Evolutionary conservation across 2,113 vertebrate genomes (phyloP).

Genomic region (Lamprologus lemairii): DNA sequence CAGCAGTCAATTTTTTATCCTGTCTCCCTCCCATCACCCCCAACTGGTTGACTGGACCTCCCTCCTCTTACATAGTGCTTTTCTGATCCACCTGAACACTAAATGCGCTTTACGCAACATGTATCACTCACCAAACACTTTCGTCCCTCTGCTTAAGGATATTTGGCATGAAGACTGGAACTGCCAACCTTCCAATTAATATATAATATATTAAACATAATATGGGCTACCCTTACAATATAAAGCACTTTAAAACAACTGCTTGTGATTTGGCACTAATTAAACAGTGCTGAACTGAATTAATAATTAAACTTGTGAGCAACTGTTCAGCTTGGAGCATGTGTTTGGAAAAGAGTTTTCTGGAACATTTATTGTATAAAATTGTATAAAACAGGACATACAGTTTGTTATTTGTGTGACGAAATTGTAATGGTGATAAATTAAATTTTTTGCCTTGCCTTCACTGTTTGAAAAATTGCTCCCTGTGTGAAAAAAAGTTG

Average conservation of each 20-base stretch:
- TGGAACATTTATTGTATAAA: not conserved
- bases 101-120: not conserved
- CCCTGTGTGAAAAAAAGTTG: not conserved
- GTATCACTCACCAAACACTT: not conserved
- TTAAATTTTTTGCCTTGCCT: not conserved
- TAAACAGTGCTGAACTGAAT: fast-evolving
- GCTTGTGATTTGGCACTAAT: not conserved
- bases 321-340: not conserved
- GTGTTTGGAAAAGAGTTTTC: not conserved
- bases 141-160: fast-evolving
- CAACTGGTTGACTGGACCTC: not conserved
- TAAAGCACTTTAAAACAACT: not conserved
- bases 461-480: slow-evolving; percentile 14
- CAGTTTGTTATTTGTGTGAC: not conserved
- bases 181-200: not conserved
- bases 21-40: not conserved
- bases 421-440: not conserved
- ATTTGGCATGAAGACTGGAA: not conserved
- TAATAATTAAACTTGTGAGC: not conserved
- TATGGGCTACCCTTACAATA: not conserved
- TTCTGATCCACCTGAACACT: not conserved
- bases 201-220: not conserved
- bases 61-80: not conserved
- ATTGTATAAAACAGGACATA: not conserved
- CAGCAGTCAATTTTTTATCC: not conserved